These are phyloP conservation scores for Metacarcinus magister DNA, from an alignment of 2,888 invertebrate genomes.

Conservation along the genomic window DNA sequence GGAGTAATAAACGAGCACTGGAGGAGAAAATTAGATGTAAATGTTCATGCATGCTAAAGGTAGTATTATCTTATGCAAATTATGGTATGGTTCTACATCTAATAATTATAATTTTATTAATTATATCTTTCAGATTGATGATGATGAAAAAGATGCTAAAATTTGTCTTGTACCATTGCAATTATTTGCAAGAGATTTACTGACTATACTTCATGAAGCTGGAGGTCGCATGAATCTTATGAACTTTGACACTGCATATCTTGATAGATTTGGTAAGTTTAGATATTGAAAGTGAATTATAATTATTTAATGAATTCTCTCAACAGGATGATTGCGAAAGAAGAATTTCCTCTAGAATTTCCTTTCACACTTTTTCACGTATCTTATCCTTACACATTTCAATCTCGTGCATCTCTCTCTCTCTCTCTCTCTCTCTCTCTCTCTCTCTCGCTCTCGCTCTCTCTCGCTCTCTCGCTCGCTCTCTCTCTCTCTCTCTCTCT, in stretches of 20 bases:
- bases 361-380: background rate
- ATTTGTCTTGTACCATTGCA: constrained; percentile 86
- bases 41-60: no score
- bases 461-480: no score
- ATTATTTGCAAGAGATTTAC: constrained; percentile 87
- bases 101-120: background rate
- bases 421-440: no score
- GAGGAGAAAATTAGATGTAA: no score
- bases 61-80: no score
- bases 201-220: constrained; percentile 86
- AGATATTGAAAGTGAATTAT: background rate
- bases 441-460: no score
- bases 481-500: no score
- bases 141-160: constrained; percentile 83
- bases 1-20: no score
- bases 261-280: constrained; percentile 83
- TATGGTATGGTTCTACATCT: background rate
- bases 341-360: background rate
- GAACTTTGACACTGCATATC: constrained; percentile 85
- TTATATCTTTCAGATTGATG: constrained; percentile 83
- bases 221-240: constrained; percentile 85
- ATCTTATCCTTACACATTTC: background rate
- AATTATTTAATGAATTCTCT: background rate
- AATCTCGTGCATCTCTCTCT: background rate
- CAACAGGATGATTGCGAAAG: no score